These are phyloP conservation scores for Dysmachus trigonus DNA, from an alignment of 2,888 invertebrate species.

Conservation along the genomic window DNA sequence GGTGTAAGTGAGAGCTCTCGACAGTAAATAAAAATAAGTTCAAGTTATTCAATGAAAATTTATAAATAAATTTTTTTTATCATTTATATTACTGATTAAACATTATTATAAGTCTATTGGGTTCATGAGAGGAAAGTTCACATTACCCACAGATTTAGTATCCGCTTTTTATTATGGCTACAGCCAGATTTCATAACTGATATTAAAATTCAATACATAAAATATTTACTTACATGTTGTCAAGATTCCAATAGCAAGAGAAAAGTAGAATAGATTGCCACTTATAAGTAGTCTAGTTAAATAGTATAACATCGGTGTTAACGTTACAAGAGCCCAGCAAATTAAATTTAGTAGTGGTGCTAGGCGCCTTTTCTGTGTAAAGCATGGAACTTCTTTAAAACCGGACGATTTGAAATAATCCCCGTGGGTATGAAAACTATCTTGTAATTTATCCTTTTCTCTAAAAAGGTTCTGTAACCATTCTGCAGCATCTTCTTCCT, in stretches of 20 bases:
- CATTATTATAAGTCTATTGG: background rate
- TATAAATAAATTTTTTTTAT: background rate
- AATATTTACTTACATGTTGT: constrained; percentile 77
- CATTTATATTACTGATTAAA: background rate
- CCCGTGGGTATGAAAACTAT: constrained; percentile 67
- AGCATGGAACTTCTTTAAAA: constrained; percentile 70
- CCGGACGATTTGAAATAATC: constrained; percentile 83
- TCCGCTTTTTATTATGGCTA: background rate
- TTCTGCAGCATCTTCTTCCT: constrained; percentile 73
- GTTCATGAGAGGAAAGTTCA: background rate
- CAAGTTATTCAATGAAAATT: background rate
- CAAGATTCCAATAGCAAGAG: constrained; percentile 75
- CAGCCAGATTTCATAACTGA: background rate
- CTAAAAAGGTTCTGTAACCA: constrained; percentile 87
- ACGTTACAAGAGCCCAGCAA: constrained; percentile 74
- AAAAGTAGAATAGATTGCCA: constrained; percentile 76
- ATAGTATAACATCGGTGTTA: constrained; percentile 78
- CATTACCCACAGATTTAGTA: background rate
- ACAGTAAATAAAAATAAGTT: background rate
- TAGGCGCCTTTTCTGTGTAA: constrained; percentile 69
- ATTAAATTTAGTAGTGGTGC: constrained; percentile 77
- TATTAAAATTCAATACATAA: background rate
- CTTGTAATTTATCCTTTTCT: constrained; percentile 73
- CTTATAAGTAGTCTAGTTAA: constrained; percentile 74
- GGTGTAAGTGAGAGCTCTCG: too few relatives aligned